These are phyloP conservation scores for Diorhabda carinulata DNA, from an alignment of 1,140 invertebrate genomes.

Conservation along the genomic window DNA sequence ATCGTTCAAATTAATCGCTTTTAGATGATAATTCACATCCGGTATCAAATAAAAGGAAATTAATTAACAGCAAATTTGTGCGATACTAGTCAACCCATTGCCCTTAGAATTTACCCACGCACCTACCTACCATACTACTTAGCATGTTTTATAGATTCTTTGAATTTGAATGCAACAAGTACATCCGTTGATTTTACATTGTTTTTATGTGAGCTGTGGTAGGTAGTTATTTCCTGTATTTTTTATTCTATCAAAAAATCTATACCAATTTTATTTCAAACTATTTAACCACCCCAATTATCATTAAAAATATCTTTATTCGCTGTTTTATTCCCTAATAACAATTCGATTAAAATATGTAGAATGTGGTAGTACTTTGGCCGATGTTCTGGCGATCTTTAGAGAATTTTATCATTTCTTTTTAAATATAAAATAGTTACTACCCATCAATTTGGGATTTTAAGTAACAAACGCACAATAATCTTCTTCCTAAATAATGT, in stretches of 20 bases:
- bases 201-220: not conserved
- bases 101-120: not conserved
- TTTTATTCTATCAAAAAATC: conserved; percentile 5
- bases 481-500: no score
- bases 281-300: no score
- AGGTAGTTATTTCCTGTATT: conserved; percentile 8
- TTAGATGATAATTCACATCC: not conserved
- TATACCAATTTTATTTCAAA: not conserved
- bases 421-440: no score
- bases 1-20: no score
- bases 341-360: no score
- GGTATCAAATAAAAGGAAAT: not conserved
- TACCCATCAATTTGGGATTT: no score
- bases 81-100: not conserved
- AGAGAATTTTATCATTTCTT: no score
- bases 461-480: no score
- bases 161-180: conserved; percentile 7
- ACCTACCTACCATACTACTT: conserved; percentile 6
- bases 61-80: not conserved
- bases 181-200: conserved; percentile 12
- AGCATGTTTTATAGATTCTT: conserved; percentile 14
- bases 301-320: no score
- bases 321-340: no score
- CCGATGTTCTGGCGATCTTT: no score
- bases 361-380: no score